These are phyloP conservation scores for Setophaga kirtlandii DNA, from an alignment of 2,113 vertebrate genomes.

Conservation along the genomic window DNA sequence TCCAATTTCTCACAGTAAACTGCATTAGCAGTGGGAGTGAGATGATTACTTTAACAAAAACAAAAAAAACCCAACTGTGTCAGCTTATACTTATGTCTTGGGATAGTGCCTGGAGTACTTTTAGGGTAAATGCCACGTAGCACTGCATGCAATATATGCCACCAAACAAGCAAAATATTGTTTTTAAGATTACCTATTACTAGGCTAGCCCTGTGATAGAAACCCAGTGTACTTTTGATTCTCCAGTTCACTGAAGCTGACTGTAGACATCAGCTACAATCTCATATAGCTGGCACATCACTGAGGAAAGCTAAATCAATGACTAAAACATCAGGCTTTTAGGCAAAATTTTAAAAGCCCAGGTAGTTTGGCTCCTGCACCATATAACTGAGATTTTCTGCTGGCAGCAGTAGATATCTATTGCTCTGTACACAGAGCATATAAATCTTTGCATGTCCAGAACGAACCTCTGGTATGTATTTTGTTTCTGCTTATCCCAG, in stretches of 20 bases:
- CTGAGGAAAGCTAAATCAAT: neutral
- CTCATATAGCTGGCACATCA: neutral
- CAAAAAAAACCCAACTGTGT: neutral
- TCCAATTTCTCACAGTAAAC: neutral
- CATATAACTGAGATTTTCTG: neutral
- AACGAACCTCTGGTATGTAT: neutral
- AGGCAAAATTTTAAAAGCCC: neutral
- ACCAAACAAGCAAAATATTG: neutral
- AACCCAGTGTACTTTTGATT: neutral
- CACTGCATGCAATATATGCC: neutral
- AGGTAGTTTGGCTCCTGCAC: neutral
- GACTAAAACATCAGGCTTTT: neutral
- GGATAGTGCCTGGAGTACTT: neutral
- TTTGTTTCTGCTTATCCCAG: neutral
- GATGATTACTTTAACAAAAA: conserved; percentile 21
- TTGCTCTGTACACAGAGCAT: neutral
- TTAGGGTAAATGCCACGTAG: neutral
- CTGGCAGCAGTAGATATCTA: neutral
- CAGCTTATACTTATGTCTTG: neutral
- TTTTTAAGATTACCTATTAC: neutral
- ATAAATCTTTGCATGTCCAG: rapidly evolving
- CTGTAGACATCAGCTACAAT: neutral
- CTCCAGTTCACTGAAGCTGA: neutral
- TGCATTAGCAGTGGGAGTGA: conserved; percentile 21
- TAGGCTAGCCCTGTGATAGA: neutral